These are phyloP conservation scores for Vanessa atalanta DNA, from an alignment of 1,140 invertebrate species.

Conservation along the genomic window DNA sequence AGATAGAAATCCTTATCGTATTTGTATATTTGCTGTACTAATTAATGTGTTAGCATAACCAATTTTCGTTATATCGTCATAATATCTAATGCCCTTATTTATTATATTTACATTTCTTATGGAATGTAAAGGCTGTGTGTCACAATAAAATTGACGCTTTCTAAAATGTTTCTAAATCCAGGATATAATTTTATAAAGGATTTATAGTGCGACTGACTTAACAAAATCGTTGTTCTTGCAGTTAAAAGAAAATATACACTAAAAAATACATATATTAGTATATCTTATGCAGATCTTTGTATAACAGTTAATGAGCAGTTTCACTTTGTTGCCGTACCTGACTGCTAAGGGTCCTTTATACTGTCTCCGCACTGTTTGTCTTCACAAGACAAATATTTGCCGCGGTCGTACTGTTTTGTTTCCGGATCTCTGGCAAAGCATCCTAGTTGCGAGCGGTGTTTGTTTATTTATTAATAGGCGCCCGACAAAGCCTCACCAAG, in stretches of 20 bases:
- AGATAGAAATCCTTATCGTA: background rate
- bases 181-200: too few species aligned
- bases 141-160: background rate
- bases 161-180: too few species aligned
- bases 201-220: too few species aligned
- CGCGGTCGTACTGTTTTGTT: constrained; percentile 31
- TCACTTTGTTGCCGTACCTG: constrained; percentile 31
- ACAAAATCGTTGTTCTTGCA: too few species aligned
- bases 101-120: background rate
- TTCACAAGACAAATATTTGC: constrained; percentile 34
- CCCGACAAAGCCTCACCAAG: constrained; percentile 1
- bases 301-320: constrained; percentile 34
- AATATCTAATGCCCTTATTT: background rate
- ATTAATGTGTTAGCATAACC: background rate
- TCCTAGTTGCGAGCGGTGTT: constrained; percentile 27
- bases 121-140: background rate
- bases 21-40: background rate
- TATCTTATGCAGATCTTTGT: constrained; percentile 25
- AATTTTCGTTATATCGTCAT: background rate
- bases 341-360: constrained; percentile 22
- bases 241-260: background rate
- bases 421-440: constrained; percentile 26
- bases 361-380: constrained; percentile 27
- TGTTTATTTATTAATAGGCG: constrained; percentile 27
- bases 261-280: background rate